Conservation (phyloP, 2,113 vertebrate genomes). For the Pteropus alecto region DNA sequence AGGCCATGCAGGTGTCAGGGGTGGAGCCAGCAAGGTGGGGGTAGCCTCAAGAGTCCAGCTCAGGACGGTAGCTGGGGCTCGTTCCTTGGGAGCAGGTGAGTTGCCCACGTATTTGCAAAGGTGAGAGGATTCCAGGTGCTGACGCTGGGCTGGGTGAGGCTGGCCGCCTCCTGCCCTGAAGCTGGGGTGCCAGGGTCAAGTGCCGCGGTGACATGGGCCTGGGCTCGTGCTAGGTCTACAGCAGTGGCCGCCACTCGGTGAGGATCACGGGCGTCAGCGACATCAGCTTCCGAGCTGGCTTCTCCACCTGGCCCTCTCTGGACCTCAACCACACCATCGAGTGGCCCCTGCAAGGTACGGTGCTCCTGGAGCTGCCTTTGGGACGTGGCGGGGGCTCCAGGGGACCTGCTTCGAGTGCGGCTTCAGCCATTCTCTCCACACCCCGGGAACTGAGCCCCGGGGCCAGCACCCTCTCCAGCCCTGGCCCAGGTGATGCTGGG, state of each 20-base stretch:
- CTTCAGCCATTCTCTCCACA: background rate
- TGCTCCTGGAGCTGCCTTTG: fast-evolving
- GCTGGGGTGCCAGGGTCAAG: background rate
- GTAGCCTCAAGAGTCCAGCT: fast-evolving
- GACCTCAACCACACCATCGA: conserved; percentile 87
- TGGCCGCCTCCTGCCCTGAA: fast-evolving
- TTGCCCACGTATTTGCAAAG: background rate
- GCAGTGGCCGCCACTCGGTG: conserved; percentile 91
- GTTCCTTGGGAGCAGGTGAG: background rate
- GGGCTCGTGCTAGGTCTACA: conserved; percentile 83
- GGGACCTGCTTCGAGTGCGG: background rate
- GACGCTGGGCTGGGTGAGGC: fast-evolving
- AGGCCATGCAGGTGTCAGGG: background rate
- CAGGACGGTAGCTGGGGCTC: background rate
- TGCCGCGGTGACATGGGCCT: fast-evolving
- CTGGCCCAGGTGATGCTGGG: background rate
- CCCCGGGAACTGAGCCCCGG: background rate
- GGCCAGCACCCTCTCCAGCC: background rate
- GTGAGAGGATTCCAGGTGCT: background rate
- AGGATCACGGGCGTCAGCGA: conserved; percentile 92
- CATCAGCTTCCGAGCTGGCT: conserved; percentile 90
- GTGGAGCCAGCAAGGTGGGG: too few species aligned
- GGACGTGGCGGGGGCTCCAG: background rate
- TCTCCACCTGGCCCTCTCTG: conserved; percentile 84
- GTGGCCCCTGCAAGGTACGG: conserved; percentile 89